Conservation (phyloP, 1,140 invertebrate species). For the Leptoteleia sp. region DNA sequence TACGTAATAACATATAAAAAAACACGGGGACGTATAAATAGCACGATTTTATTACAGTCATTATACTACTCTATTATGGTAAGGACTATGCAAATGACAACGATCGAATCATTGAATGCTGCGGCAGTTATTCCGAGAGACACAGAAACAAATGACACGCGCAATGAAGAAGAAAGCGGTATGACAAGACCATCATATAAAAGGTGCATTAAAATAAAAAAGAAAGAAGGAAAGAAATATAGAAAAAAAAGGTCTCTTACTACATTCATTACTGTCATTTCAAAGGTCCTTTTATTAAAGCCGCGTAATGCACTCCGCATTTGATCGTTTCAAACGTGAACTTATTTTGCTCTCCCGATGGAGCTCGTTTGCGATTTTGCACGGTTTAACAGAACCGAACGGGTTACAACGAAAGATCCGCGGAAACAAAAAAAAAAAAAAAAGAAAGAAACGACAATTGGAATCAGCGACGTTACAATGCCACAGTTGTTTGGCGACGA, state of each 20-base stretch:
- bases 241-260: constrained; percentile 38
- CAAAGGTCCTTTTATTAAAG: constrained; percentile 44
- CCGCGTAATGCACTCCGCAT: constrained; percentile 30
- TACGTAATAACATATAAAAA: constrained; percentile 32
- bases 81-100: constrained; percentile 64
- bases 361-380: background rate
- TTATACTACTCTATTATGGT: constrained; percentile 49
- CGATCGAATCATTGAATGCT: constrained; percentile 42
- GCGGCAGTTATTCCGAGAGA: constrained; percentile 20
- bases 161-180: constrained; percentile 53
- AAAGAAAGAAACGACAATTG: no score
- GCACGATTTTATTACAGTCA: constrained; percentile 56
- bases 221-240: no score
- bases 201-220: constrained; percentile 6
- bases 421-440: no score
- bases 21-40: constrained; percentile 44
- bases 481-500: background rate
- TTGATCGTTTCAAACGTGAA: constrained; percentile 28
- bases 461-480: no score
- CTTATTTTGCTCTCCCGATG: background rate
- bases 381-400: no score
- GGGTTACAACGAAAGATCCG: no score
- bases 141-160: constrained; percentile 49
- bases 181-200: constrained; percentile 50
- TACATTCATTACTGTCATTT: constrained; percentile 50